These are phyloP conservation scores for Sebastes vulpes DNA, from an alignment of 2,797 vertebrate genomes.

Conservation along the genomic window DNA sequence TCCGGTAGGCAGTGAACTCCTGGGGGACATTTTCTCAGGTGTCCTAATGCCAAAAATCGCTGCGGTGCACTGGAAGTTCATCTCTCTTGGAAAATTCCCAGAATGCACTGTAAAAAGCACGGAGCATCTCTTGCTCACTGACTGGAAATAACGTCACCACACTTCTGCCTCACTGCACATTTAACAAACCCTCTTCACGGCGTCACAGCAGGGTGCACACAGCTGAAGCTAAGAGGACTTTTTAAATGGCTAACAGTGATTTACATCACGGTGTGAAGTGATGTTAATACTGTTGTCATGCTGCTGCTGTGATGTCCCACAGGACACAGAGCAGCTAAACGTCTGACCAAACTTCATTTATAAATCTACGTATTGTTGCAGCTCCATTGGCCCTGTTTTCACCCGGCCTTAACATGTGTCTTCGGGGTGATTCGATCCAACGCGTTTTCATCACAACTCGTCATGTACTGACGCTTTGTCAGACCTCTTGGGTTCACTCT, in stretches of 20 bases:
- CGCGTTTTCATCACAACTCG: too few relatives aligned
- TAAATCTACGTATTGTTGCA: not conserved
- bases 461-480: too few relatives aligned
- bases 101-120: constrained; percentile 20
- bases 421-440: too few relatives aligned
- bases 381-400: not conserved
- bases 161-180: constrained; percentile 25
- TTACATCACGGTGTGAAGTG: not conserved
- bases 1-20: constrained; percentile 7
- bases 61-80: constrained; percentile 27
- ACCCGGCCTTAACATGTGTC: too few relatives aligned
- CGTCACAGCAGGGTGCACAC: constrained; percentile 10
- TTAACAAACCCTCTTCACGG: constrained; percentile 6
- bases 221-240: not conserved
- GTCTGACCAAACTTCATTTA: not conserved
- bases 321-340: not conserved
- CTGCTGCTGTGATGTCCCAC: not conserved
- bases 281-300: not conserved
- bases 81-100: constrained; percentile 30
- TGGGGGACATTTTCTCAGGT: not conserved
- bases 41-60: not conserved
- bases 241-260: not conserved
- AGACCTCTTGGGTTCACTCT: too few relatives aligned
- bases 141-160: constrained; percentile 33
- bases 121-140: constrained; percentile 18